Conservation (phyloP, 2,888 invertebrate species). For the Beris morrisii region DNA sequence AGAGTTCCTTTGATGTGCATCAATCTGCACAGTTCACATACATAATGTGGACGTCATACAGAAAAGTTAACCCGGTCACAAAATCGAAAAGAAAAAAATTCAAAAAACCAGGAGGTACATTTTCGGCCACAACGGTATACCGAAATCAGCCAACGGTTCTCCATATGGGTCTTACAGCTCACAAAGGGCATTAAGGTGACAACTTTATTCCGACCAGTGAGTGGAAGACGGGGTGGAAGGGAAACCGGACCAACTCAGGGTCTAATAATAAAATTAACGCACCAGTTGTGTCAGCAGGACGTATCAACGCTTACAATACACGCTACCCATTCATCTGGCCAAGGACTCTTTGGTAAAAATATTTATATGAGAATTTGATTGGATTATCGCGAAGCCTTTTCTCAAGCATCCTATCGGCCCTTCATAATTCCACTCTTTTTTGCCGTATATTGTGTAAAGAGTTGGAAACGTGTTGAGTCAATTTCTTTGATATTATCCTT, state of each 20-base stretch:
- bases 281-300: constrained; percentile 39
- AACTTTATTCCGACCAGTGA: constrained; percentile 35
- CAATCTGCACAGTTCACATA: too few species aligned
- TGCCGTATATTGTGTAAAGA: constrained; percentile 20
- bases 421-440: too few species aligned
- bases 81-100: constrained; percentile 1
- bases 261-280: constrained; percentile 41
- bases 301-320: constrained; percentile 10
- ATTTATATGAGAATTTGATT: constrained; percentile 40
- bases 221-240: neutral
- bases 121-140: constrained; percentile 38
- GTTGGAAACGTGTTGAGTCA: constrained; percentile 37
- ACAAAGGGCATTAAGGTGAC: constrained; percentile 36
- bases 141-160: constrained; percentile 35
- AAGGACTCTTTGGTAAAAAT: constrained; percentile 26
- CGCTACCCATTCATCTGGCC: constrained; percentile 28
- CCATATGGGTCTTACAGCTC: constrained; percentile 24
- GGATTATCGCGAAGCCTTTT: constrained; percentile 35
- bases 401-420: neutral
- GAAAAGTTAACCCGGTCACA: constrained; percentile 20
- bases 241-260: constrained; percentile 8
- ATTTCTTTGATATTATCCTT: constrained; percentile 40
- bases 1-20: too few species aligned
- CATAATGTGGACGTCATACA: too few species aligned
- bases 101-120: constrained; percentile 26